Evolutionary conservation across 2,113 vertebrate genomes (phyloP).

Genomic region (Rhagologus leucostigma): DNA sequence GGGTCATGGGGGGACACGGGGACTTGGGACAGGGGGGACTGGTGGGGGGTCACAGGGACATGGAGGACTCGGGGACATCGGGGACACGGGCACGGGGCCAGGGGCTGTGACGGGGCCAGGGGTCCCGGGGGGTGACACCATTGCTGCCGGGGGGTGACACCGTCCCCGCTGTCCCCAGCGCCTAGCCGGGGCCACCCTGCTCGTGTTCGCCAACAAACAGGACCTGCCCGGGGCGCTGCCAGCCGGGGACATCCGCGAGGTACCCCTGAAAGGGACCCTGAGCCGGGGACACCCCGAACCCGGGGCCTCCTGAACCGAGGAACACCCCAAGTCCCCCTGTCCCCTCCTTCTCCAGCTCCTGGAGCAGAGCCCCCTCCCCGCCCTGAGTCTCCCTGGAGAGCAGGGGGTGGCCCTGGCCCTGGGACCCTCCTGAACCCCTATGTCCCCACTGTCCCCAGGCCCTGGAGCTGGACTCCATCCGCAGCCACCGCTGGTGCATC

Average conservation of each 20-base stretch:
- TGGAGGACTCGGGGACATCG: not conserved
- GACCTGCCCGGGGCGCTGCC: not conserved
- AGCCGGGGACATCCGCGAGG: not conserved
- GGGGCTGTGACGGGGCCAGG: not conserved
- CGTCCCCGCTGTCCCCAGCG: not conserved
- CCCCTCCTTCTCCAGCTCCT: too few relatives aligned
- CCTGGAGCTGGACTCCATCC: not conserved
- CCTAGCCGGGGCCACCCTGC: not conserved
- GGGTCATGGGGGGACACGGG: not conserved
- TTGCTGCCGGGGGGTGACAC: not conserved
- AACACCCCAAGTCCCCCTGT: too few relatives aligned
- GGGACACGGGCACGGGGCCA: not conserved
- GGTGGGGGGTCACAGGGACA: not conserved
- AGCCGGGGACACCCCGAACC: not conserved
- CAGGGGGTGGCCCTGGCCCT: not conserved
- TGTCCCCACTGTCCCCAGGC: not conserved
- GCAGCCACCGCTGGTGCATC: not conserved
- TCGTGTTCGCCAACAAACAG: not conserved
- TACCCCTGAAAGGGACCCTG: not conserved
- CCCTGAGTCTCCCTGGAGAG: too few relatives aligned
- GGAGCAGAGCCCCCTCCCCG: too few relatives aligned
- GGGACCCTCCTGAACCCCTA: too few relatives aligned
- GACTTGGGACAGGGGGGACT: not conserved
- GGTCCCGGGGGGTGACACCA: not conserved
- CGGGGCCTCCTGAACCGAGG: too few relatives aligned